phyloP scores from a whole-genome alignment of 2,113 vertebrate genomes.

The Camelus bactrianus region DNA sequence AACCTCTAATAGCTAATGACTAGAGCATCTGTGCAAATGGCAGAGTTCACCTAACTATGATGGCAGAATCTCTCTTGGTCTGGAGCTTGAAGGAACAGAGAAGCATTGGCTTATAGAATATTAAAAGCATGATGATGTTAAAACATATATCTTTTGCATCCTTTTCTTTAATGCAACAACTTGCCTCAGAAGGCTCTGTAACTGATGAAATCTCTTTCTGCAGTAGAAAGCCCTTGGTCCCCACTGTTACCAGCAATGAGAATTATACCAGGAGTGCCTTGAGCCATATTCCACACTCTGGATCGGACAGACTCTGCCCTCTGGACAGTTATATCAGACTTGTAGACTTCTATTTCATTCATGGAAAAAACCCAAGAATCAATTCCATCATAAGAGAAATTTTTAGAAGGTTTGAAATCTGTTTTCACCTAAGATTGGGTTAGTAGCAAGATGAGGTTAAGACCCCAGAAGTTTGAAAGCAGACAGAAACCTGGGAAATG shows the following conservation, averaged over 20 bases:
- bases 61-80: background rate
- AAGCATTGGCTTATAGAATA: background rate
- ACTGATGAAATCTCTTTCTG: constrained; percentile 17
- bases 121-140: background rate
- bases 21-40: background rate
- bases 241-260: background rate
- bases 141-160: background rate
- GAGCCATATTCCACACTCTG: background rate
- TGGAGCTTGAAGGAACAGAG: constrained; percentile 17
- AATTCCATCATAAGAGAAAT: constrained; percentile 1
- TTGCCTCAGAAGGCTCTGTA: background rate
- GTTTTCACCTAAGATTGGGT: background rate
- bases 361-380: background rate
- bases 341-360: background rate
- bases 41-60: background rate
- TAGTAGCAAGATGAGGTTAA: background rate
- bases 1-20: background rate
- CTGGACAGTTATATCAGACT: background rate
- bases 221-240: background rate
- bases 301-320: background rate
- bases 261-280: background rate
- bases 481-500: background rate
- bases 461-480: background rate
- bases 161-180: constrained; percentile 16
- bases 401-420: background rate